phyloP scores from a whole-genome alignment of 2,888 invertebrate species.

The Protophormia terraenovae region DNA sequence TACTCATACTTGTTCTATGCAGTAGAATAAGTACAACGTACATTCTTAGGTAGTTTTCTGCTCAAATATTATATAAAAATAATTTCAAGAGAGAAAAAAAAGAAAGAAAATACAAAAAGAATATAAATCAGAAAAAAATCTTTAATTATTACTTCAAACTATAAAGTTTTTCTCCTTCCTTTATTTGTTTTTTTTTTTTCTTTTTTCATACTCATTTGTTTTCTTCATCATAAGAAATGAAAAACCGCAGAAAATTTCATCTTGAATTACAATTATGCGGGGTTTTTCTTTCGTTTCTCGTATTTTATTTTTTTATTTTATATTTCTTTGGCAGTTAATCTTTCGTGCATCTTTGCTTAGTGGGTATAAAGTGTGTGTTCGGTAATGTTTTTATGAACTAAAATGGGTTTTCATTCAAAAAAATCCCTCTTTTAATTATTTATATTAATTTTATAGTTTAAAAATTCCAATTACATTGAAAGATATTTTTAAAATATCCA shows the following conservation, averaged over 20 bases:
- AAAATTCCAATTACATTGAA: too few species aligned
- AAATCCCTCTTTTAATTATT: too few species aligned
- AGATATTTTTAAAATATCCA: too few species aligned
- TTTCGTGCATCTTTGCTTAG: conserved; percentile 44
- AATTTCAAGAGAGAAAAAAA: not conserved
- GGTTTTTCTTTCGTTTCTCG: conserved; percentile 27
- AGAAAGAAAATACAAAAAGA: conserved; percentile 2
- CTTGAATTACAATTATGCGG: conserved; percentile 63
- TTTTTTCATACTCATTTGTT: not conserved
- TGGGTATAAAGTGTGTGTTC: not conserved
- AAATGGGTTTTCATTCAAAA: too few species aligned
- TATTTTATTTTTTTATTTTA: not conserved
- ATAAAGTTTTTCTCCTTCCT: conserved; percentile 41
- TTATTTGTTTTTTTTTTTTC: not conserved
- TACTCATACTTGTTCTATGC: not conserved
- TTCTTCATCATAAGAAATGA: conserved; percentile 52
- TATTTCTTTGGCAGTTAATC: conserved; percentile 61
- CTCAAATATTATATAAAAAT: not conserved
- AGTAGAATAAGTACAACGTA: not conserved
- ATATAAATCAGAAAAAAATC: conserved; percentile 52
- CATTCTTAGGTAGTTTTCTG: conserved; percentile 23
- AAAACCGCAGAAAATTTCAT: conserved; percentile 64
- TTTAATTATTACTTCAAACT: conserved; percentile 64
- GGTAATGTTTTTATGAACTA: not conserved
- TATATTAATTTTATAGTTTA: too few species aligned